phyloP scores from a whole-genome alignment of 2,113 vertebrate species.

The Nycticorax nycticorax region DNA sequence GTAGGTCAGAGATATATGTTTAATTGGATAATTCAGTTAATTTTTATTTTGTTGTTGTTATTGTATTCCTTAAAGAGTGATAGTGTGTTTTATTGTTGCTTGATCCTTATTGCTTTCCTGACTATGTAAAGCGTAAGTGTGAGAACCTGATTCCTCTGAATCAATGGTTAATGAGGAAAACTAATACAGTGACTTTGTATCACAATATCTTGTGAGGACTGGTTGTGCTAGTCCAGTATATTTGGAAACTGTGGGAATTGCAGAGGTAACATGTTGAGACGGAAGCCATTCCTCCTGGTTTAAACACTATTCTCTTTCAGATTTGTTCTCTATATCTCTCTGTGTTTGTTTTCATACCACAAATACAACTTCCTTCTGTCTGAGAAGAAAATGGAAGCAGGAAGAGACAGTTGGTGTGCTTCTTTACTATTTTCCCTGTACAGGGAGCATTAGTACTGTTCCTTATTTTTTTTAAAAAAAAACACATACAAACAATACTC shows the following conservation, averaged over 20 bases:
- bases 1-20: neutral
- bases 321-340: neutral
- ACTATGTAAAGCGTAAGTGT: neutral
- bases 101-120: neutral
- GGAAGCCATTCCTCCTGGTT: neutral
- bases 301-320: neutral
- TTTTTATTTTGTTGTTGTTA: neutral
- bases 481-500: neutral
- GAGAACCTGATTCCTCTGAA: neutral
- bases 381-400: conserved; percentile 3
- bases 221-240: neutral
- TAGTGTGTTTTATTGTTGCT: neutral
- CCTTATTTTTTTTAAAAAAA: neutral
- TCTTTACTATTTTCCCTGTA: neutral
- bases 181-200: neutral
- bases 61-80: neutral
- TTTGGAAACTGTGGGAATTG: neutral
- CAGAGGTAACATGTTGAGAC: neutral
- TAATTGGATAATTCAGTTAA: neutral
- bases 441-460: neutral
- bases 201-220: neutral
- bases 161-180: neutral
- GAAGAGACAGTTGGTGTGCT: neutral
- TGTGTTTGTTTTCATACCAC: neutral
- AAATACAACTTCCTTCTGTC: neutral